Percentiles rank a stretch among this genome's conserved stretches.
Conservation (phyloP, 1,140 invertebrate genomes). For the Limonius californicus region DNA sequence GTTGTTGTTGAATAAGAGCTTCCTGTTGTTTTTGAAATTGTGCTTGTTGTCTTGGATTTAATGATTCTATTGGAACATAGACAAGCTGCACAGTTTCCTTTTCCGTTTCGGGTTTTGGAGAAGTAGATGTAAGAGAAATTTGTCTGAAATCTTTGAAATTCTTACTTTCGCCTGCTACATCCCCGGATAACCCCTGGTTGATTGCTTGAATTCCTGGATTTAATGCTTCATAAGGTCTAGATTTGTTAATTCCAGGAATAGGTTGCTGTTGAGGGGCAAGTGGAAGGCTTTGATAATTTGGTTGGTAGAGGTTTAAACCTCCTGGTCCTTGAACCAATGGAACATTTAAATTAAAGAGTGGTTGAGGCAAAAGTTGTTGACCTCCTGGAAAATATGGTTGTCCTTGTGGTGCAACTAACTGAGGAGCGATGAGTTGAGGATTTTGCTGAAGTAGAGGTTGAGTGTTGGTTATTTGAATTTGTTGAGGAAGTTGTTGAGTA, state of each 20-base stretch:
- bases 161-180: not conserved
- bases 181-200: not conserved
- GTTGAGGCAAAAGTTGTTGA: not conserved
- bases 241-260: not conserved
- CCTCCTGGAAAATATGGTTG: not conserved
- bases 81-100: constrained; percentile 65
- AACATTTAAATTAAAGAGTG: not conserved
- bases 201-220: not conserved
- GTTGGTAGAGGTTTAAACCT: not conserved
- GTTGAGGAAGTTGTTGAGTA: no score
- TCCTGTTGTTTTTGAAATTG: not conserved
- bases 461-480: no score
- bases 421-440: not conserved
- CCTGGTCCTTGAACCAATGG: not conserved
- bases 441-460: not conserved
- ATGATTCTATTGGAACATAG: constrained; percentile 73
- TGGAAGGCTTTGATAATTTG: not conserved
- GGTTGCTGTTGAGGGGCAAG: not conserved
- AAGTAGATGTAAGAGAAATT: not conserved
- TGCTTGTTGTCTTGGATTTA: constrained; percentile 55
- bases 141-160: not conserved
- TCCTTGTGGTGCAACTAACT: not conserved
- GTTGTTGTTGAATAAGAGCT: not conserved
- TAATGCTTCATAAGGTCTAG: not conserved
- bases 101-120: constrained; percentile 41